Base-by-base conservation (phyloP, 1,140 invertebrate species). In the Pseudomyrmex sp. region DNA sequence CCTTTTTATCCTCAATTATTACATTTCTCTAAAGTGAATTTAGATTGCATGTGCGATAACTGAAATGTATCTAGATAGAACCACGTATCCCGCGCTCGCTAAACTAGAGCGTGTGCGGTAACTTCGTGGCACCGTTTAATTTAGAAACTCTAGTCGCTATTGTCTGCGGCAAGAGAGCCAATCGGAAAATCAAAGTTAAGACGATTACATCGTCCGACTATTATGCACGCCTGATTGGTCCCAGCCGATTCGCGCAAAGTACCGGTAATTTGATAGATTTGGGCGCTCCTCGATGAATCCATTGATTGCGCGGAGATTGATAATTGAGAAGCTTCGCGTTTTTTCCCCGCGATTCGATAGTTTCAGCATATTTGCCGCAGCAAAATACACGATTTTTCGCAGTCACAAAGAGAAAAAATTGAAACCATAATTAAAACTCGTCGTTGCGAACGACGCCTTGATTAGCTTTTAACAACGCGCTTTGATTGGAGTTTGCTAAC, bases 111-210 rank as follows among this genome's bases (percentile, higher is more conserved):
- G 35, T 46, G 13, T 20, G 66, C 8, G 18, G 35, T 35, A n/a
- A 68, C 18, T 56, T 23, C 35, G 44, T 12, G 23, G n/a, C 15
- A 23, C 44, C 46, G 46, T 59, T 74, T 62, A 73, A 66, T 76
- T 83, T 61, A 35, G n/a, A 72, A 63, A 79, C 61, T 52, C 35
- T 23, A 70, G 73, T 12, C 10, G 15, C 23, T 56, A 58, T 84
- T 88, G 82, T 87, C 62, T 54, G 69, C 26, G 69, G 59, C 54
- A 76, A 56, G 50, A 75, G 85, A 69, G 63, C 74, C 85, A 84
- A 87, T 88, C 62, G 69, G 86, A 88, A 88, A 88, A 87, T 88
- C 82, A 83, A 88, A 87, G 85, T 87, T 88, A 88, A 87, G 82
- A 80, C 75, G 85, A 88, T 88, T 88, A 88, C 85, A 87, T 56